These are phyloP conservation scores for Acrocyrtus sp. DNA, from an alignment of 2,888 invertebrate species.

Conservation along the genomic window DNA sequence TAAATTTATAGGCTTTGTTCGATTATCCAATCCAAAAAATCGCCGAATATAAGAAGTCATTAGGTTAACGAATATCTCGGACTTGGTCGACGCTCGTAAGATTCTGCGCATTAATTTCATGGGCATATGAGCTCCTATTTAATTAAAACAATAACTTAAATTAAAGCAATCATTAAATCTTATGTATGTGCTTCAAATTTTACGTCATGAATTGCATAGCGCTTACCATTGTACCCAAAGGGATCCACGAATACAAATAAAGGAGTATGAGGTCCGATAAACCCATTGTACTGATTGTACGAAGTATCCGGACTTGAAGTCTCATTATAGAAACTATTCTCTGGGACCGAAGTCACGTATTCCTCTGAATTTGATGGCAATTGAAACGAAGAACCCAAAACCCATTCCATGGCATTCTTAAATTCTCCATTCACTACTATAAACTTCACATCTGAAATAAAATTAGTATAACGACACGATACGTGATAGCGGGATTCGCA, in stretches of 20 bases:
- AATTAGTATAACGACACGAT: background rate
- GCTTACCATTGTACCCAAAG: background rate
- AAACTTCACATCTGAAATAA: background rate
- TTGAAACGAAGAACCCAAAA: background rate
- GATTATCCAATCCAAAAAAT: background rate
- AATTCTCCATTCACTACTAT: constrained; percentile 8
- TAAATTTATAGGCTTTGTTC: constrained; percentile 7
- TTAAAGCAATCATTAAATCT: background rate
- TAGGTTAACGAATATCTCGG: constrained; percentile 3
- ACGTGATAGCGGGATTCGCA: no score
- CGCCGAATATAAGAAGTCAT: constrained; percentile 1
- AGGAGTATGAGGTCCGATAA: background rate
- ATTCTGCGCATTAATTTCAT: constrained; percentile 5
- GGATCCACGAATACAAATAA: background rate
- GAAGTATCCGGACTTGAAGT: background rate
- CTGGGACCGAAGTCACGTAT: background rate
- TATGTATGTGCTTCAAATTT: no score
- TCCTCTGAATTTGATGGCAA: background rate
- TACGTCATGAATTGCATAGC: no score
- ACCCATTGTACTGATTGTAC: background rate
- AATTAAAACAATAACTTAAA: background rate
- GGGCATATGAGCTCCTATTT: background rate
- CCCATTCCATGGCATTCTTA: constrained; percentile 5
- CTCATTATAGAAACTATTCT: background rate
- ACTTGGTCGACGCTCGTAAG: background rate